phyloP scores from a whole-genome alignment of 2,888 invertebrate genomes.

The Odontothrips loti region DNA sequence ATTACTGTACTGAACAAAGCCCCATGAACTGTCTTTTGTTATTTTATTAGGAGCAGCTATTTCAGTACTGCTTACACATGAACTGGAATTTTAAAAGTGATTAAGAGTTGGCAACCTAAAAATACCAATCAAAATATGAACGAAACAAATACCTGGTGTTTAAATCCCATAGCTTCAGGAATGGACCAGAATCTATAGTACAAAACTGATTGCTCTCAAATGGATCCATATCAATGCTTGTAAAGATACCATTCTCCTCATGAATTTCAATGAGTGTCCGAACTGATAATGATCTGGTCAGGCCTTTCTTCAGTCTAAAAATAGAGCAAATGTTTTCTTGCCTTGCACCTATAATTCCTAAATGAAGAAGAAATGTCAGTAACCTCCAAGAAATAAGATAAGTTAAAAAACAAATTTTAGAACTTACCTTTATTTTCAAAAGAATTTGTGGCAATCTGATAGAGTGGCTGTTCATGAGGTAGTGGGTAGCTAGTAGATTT shows the following conservation, averaged over 20 bases:
- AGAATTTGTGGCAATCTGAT: neutral
- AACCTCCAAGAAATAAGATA: neutral
- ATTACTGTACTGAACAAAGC: neutral
- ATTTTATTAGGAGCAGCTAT: neutral
- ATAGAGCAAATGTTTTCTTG: constrained; percentile 7
- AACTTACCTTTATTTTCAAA: neutral
- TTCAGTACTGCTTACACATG: neutral
- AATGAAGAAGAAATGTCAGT: neutral
- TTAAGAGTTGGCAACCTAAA: neutral
- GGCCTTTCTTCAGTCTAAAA: neutral
- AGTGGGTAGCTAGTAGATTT: neutral
- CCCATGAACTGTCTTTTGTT: neutral
- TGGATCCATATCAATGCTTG: neutral
- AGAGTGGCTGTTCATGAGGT: neutral
- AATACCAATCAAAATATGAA: neutral
- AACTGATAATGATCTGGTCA: neutral
- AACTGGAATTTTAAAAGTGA: neutral
- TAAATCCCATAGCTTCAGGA: neutral
- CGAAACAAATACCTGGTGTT: neutral
- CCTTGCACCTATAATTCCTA: neutral
- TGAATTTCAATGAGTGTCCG: neutral
- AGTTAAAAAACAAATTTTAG: neutral
- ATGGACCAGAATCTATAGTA: neutral
- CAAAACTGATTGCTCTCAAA: neutral
- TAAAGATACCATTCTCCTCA: neutral